phyloP scores from a whole-genome alignment of 2,113 vertebrate genomes.

The Silurus asotus region DNA sequence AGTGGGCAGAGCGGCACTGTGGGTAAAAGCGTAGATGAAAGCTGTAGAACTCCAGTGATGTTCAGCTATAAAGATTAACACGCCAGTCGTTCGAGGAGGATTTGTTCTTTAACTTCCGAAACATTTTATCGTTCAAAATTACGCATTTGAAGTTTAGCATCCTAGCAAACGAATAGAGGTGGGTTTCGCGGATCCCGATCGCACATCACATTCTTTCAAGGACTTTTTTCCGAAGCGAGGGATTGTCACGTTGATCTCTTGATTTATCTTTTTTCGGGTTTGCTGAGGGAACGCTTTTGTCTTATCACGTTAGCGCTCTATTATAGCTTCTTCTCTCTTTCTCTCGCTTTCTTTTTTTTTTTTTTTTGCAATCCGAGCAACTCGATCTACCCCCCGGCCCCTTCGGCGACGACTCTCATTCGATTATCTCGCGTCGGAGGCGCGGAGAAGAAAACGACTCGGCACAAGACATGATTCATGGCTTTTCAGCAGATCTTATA shows the following conservation, averaged over 20 bases:
- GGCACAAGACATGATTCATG: slow-evolving; percentile 29
- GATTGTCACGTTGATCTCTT: slow-evolving; percentile 7
- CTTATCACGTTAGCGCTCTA: slow-evolving; percentile 44
- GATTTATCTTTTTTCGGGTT: slow-evolving; percentile 51
- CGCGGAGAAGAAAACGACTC: background rate
- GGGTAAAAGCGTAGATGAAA: background rate
- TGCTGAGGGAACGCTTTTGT: slow-evolving; percentile 41
- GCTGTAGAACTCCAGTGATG: background rate
- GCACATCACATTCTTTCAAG: background rate
- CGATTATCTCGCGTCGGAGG: slow-evolving; percentile 25
- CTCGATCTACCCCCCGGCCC: slow-evolving; percentile 27
- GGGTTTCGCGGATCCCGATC: slow-evolving; percentile 42
- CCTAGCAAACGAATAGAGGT: slow-evolving; percentile 32
- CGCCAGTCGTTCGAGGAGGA: background rate
- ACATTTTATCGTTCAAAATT: background rate
- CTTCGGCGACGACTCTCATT: slow-evolving; percentile 30
- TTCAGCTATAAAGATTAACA: background rate
- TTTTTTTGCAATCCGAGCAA: slow-evolving; percentile 2
- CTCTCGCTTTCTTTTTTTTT: background rate
- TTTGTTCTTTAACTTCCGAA: background rate
- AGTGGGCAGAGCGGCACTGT: background rate
- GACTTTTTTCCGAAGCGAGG: background rate
- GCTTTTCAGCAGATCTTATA: slow-evolving; percentile 23
- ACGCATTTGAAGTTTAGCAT: background rate
- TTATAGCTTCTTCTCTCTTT: slow-evolving; percentile 8